phyloP scores from a whole-genome alignment of 2,888 invertebrate genomes.

The Notodonta ziczac region DNA sequence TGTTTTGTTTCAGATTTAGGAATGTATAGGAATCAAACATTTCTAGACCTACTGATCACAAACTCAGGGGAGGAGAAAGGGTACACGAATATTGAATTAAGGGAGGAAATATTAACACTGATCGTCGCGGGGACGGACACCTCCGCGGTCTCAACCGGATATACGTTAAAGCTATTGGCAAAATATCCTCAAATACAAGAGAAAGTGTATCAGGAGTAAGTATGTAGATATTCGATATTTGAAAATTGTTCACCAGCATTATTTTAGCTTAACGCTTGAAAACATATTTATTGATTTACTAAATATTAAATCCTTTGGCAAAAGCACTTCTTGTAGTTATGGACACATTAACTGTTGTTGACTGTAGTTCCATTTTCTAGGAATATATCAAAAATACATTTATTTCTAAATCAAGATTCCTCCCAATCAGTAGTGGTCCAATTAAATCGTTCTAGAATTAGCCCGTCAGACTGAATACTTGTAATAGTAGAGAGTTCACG shows the following conservation, averaged over 20 bases:
- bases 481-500: too few species aligned
- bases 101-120: constrained; percentile 82
- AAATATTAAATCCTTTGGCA: too few species aligned
- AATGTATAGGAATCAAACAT: constrained; percentile 69
- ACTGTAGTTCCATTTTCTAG: too few species aligned
- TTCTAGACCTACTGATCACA: constrained; percentile 80
- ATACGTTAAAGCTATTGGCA: constrained; percentile 64
- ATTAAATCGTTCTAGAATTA: too few species aligned
- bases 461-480: too few species aligned
- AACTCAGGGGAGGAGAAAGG: constrained; percentile 72
- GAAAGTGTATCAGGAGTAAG: constrained; percentile 64
- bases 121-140: constrained; percentile 81
- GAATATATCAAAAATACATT: too few species aligned
- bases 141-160: constrained; percentile 65
- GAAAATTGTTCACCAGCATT: background rate
- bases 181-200: constrained; percentile 71
- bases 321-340: too few species aligned
- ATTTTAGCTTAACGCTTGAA: too few species aligned
- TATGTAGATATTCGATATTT: constrained; percentile 12
- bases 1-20: constrained; percentile 47
- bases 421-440: too few species aligned
- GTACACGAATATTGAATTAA: constrained; percentile 77
- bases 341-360: too few species aligned
- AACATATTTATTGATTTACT: too few species aligned
- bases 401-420: too few species aligned